These are phyloP conservation scores for Bubo blakistoni DNA, from an alignment of 2,113 vertebrate genomes.

Conservation along the genomic window DNA sequence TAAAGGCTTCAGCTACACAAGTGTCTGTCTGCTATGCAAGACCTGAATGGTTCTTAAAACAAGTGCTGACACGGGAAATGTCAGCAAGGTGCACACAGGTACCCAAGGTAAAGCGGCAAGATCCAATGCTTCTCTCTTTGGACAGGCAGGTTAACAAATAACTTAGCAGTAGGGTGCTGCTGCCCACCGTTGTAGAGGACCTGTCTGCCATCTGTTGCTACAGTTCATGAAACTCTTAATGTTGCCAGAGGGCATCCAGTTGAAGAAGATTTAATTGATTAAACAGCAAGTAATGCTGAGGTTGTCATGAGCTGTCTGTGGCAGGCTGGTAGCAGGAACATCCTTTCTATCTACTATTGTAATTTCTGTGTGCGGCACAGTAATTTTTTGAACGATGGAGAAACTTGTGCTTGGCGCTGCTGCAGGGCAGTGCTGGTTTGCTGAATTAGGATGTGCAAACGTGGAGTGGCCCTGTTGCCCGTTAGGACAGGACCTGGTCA, in stretches of 20 bases:
- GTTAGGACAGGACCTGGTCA: not conserved
- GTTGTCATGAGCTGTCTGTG: not conserved
- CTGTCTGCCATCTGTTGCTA: not conserved
- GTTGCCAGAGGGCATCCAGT: not conserved
- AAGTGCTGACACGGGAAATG: rapidly evolving
- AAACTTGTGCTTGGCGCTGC: not conserved
- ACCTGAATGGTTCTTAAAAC: not conserved
- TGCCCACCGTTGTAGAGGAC: not conserved
- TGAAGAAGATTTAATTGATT: not conserved
- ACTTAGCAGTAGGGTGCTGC: not conserved
- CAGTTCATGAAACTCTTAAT: not conserved
- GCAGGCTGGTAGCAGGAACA: not conserved
- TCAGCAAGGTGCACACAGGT: not conserved
- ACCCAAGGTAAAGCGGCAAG: not conserved
- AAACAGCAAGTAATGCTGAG: not conserved
- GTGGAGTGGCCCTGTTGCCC: not conserved
- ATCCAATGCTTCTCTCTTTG: not conserved
- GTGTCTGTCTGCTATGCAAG: not conserved
- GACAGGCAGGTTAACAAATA: not conserved
- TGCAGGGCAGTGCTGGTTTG: not conserved
- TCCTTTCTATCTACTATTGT: not conserved
- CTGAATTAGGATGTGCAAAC: not conserved
- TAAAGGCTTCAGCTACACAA: not conserved
- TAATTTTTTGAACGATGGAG: not conserved
- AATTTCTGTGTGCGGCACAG: not conserved